Conservation (phyloP, 1,140 invertebrate genomes). For the Neuroterus valhalla region DNA sequence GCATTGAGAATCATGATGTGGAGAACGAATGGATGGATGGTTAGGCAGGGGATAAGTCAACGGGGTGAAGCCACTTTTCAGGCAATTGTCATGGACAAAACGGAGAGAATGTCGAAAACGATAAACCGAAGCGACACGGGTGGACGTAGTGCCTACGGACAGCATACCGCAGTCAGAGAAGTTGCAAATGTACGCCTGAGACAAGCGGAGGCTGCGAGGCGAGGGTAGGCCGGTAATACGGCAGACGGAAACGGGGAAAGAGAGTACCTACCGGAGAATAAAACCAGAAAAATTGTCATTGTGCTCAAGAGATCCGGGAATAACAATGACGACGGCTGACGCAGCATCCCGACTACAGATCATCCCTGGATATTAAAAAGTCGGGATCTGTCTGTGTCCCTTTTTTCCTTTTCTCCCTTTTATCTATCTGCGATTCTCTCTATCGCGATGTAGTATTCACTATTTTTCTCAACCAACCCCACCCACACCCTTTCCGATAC, state of each 20-base stretch:
- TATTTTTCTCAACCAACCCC: neutral
- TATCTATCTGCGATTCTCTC: conserved; percentile 45
- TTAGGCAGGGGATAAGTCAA: conserved; percentile 24
- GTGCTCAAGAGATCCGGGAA: conserved; percentile 71
- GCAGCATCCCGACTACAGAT: conserved; percentile 69
- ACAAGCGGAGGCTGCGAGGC: conserved; percentile 32
- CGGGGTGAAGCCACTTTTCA: conserved; percentile 61
- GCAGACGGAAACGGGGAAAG: conserved; percentile 64
- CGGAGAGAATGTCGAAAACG: conserved; percentile 57
- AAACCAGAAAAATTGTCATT: conserved; percentile 73
- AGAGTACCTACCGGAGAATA: conserved; percentile 67
- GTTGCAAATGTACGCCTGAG: conserved; percentile 30
- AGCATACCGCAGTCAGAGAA: conserved; percentile 40
- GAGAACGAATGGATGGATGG: conserved; percentile 14
- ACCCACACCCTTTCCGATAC: conserved; percentile 47
- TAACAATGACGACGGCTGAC: conserved; percentile 74
- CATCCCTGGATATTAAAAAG: conserved; percentile 74
- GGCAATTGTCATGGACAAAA: conserved; percentile 65
- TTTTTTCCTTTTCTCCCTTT: conserved; percentile 38
- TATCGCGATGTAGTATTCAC: conserved; percentile 12
- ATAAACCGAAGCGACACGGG: conserved; percentile 54
- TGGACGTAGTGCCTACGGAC: conserved; percentile 40
- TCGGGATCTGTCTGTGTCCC: conserved; percentile 54
- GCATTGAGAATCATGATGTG: conserved; percentile 13
- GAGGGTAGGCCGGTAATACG: conserved; percentile 64